These are phyloP conservation scores for Rana temporaria DNA, from an alignment of 2,113 vertebrate species.

Conservation along the genomic window DNA sequence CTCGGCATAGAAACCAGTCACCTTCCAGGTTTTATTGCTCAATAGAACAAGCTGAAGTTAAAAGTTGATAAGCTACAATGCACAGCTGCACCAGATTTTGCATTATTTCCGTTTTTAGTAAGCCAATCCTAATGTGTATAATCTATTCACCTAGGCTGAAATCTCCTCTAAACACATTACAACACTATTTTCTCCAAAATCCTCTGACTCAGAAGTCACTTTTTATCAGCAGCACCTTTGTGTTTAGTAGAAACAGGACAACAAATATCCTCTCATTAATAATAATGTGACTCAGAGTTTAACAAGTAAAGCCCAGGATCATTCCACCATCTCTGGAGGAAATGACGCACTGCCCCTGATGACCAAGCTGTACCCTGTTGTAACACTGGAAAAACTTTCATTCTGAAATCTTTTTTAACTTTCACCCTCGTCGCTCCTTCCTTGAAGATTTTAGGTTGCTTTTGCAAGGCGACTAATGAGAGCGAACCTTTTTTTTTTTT, in stretches of 20 bases:
- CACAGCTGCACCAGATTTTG: no score
- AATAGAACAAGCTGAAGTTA: no score
- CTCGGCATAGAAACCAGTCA: no score
- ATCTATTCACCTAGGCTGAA: no score
- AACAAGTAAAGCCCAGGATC: conserved; percentile 38
- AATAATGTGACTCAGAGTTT: conserved; percentile 17
- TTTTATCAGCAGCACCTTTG: background rate
- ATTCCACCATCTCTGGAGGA: background rate
- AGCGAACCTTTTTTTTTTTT: conserved; percentile 47
- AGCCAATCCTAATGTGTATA: no score
- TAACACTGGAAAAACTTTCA: conserved; percentile 39
- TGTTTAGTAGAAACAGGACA: conserved; percentile 65
- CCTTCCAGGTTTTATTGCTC: no score
- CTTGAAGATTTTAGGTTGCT: conserved; percentile 47
- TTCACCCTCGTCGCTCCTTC: background rate
- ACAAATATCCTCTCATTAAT: background rate
- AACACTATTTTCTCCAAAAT: no score
- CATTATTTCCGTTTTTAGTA: no score
- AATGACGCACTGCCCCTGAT: conserved; percentile 19
- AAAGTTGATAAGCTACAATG: no score
- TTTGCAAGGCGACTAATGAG: conserved; percentile 66
- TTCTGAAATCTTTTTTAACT: conserved; percentile 67
- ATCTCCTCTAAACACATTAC: no score
- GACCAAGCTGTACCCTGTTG: conserved; percentile 7
- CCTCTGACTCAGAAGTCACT: no score